Percentiles rank a stretch among this genome's conserved stretches.
Conservation (phyloP, 2,888 invertebrate species). For the Esperia sulphurella region DNA sequence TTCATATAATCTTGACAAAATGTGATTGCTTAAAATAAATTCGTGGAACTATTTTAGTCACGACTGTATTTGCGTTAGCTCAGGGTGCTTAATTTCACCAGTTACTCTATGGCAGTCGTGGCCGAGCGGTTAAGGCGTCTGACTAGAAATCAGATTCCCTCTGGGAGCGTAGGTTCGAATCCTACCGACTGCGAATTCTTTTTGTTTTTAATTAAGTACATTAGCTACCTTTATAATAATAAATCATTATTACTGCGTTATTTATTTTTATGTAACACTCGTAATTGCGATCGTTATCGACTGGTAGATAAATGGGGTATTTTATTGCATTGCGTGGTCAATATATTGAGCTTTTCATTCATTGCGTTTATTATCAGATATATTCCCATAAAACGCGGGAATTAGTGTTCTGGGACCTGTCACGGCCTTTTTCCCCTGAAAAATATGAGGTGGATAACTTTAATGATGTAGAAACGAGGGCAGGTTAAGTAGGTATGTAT, state of each 20-base stretch:
- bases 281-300: conserved; percentile 19
- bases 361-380: conserved; percentile 13
- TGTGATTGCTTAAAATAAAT: neutral
- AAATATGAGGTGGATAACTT: conserved; percentile 19
- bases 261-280: conserved; percentile 28
- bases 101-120: conserved; percentile 82
- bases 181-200: conserved; percentile 86
- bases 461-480: conserved; percentile 34
- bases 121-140: conserved; percentile 94
- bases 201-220: conserved; percentile 13
- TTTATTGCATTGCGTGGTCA: conserved; percentile 31
- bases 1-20: neutral
- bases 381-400: conserved; percentile 21
- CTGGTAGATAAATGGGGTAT: conserved; percentile 22
- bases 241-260: conserved; percentile 23
- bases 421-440: conserved; percentile 17
- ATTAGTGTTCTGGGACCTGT: conserved; percentile 17
- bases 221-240: conserved; percentile 3
- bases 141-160: conserved; percentile 92
- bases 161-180: conserved; percentile 92
- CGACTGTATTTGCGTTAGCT: conserved; percentile 12
- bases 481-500: conserved; percentile 13
- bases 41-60: neutral
- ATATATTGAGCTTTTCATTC: conserved; percentile 22
- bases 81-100: conserved; percentile 2